Conservation (phyloP, 1,140 invertebrate species). For the Drosophila sechellia region DNA sequence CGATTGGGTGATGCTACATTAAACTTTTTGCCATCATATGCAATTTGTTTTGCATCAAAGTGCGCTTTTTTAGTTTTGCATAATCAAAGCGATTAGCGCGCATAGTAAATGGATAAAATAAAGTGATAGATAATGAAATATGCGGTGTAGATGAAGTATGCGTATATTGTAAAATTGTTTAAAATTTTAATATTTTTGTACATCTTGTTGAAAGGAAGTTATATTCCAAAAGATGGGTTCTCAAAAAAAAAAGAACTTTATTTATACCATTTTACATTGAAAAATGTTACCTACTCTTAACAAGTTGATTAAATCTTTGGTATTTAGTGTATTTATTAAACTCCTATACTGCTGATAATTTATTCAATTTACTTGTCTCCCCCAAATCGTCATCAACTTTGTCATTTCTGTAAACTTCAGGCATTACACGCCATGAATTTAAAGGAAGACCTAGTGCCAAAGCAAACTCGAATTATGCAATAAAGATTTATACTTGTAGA, state of each 20-base stretch:
- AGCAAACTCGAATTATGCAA: constrained; percentile 47
- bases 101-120: neutral
- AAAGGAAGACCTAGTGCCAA: constrained; percentile 14
- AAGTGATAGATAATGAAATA: neutral
- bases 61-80: constrained; percentile 2
- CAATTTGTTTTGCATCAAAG: constrained; percentile 4
- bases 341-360: neutral
- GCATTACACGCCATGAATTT: constrained; percentile 7
- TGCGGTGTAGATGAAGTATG: neutral
- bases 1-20: constrained; percentile 1
- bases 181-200: too few species aligned
- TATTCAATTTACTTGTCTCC: constrained; percentile 12
- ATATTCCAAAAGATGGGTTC: too few species aligned
- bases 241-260: too few species aligned
- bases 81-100: constrained; percentile 2
- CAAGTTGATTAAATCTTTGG: neutral
- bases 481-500: constrained; percentile 28
- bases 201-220: too few species aligned
- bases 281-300: neutral
- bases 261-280: neutral
- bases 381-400: neutral
- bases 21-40: constrained; percentile 1
- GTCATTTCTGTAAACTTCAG: constrained; percentile 14
- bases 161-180: too few species aligned
- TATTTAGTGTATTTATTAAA: neutral